Conservation (phyloP, 2,888 invertebrate genomes). For the Lymantria monacha region DNA sequence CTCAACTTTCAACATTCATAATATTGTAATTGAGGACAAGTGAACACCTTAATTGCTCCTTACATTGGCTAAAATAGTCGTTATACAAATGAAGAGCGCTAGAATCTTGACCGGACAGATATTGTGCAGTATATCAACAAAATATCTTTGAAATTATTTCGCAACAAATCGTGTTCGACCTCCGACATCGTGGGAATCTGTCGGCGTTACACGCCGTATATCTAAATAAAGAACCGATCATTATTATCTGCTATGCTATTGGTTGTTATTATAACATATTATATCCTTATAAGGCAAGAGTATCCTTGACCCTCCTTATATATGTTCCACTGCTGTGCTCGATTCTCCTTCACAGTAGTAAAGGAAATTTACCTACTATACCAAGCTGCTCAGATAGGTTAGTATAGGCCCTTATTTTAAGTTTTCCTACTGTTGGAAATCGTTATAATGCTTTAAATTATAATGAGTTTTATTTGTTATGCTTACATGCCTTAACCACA, state of each 20-base stretch:
- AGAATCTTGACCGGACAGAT: neutral
- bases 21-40: too few species aligned
- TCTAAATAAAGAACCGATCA: constrained; percentile 3
- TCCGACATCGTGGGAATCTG: constrained; percentile 36
- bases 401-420: too few species aligned
- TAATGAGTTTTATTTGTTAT: too few species aligned
- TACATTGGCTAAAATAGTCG: neutral
- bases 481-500: too few species aligned
- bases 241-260: neutral
- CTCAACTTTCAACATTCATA: too few species aligned
- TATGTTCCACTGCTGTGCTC: too few species aligned
- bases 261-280: neutral
- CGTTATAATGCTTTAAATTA: too few species aligned
- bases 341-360: too few species aligned
- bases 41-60: neutral
- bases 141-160: constrained; percentile 8
- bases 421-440: too few species aligned
- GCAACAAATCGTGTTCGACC: constrained; percentile 29
- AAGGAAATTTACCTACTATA: too few species aligned
- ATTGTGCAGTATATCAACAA: constrained; percentile 4
- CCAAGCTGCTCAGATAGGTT: too few species aligned
- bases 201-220: constrained; percentile 26
- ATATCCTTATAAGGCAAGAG: neutral
- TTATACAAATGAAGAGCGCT: neutral
- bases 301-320: too few species aligned